Percentiles rank a stretch among this genome's conserved stretches.
Conservation (phyloP, 2,888 invertebrate genomes). For the Macrophya annulata region DNA sequence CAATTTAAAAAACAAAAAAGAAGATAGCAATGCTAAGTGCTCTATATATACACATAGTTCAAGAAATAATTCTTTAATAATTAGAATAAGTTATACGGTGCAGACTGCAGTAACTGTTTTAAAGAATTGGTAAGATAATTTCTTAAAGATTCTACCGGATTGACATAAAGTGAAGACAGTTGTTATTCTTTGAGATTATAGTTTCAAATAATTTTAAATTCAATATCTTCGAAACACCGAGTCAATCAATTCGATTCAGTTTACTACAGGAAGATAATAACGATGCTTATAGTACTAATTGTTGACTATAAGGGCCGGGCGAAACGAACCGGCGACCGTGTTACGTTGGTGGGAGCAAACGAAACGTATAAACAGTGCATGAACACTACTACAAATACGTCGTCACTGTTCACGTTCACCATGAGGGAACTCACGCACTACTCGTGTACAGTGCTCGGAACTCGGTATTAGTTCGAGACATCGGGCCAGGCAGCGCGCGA, state of each 20-base stretch:
- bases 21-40: neutral
- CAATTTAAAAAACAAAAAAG: neutral
- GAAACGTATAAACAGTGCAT: conserved; percentile 21
- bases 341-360: conserved; percentile 38
- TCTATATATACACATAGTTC: too few species aligned
- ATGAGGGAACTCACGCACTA: conserved; percentile 20
- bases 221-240: neutral
- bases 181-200: neutral
- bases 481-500: conserved; percentile 18
- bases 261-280: neutral
- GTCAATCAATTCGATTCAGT: neutral
- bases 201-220: neutral
- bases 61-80: neutral
- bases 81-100: too few species aligned
- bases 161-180: neutral
- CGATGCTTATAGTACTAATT: neutral
- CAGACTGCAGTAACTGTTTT: neutral
- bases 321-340: conserved; percentile 13
- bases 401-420: conserved; percentile 21
- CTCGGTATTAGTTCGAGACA: conserved; percentile 34
- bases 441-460: neutral
- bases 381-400: conserved; percentile 8
- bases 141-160: too few species aligned
- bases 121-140: neutral
- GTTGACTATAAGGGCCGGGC: conserved; percentile 27